Evolutionary conservation across 2,888 invertebrate genomes (phyloP), one percentile per base, ranked within the genome.

Genomic region (Stenolophus ochropezus): DNA sequence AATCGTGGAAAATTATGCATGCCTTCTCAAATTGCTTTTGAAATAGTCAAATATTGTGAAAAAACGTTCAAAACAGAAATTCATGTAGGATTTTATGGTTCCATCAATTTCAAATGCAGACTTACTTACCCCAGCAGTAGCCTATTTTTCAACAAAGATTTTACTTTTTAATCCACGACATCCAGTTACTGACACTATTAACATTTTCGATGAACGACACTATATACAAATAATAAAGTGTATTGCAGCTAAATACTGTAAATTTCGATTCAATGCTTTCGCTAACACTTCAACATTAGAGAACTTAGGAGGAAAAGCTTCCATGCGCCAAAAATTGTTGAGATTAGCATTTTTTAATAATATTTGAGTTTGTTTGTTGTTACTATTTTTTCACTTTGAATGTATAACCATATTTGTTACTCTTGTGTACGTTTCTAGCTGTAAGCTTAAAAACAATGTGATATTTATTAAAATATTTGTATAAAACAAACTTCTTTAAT

Each of bases 1-100:
- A 61, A 61, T 23, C 4, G 61, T 1, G 23, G 61, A 4, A 61
- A 61, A 61, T 61, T 61, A 14, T 61, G 61, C n/a, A n/a, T 61
- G 61, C 61, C 61, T 3, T 61, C 61, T 2, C 6, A 1, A 61
- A 25, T 61, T 4, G 21, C 23, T 25, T 61, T 11, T 25, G 61
- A 61, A 11, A 21, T 61, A 4, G 61, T 61, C 11, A 3, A 21
- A 14, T 61, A n/a, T 21, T 61, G 61, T 14, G 61, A 61, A 61
- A 61, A 25, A n/a, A 1, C 23, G 1, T 61, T 61, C 23, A 61
- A 61, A 21, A 14, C 4, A 1, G 61, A 61, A 61, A 61, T 61
- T 21, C 23, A n/a, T 14, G 8, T 61, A 11, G 61, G 61, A 4
- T 61, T 21, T 21, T 2, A 2, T 21, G 23, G 61, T 61, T 1